phyloP scores from a whole-genome alignment of 2,888 invertebrate species.

The Prenolepis imparis region DNA sequence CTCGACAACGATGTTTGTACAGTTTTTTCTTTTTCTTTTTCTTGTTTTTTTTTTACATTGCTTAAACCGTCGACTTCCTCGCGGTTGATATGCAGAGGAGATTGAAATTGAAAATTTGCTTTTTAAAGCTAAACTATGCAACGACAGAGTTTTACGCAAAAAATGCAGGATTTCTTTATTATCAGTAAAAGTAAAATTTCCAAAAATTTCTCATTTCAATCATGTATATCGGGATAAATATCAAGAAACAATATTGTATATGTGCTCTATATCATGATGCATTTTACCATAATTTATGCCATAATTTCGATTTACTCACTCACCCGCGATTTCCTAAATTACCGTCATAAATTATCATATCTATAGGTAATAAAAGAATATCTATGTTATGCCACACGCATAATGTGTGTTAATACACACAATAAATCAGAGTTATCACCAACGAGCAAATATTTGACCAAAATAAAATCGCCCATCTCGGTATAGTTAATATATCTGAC shows the following conservation, averaged over 20 bases:
- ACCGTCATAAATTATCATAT: not conserved
- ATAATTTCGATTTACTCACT: not conserved
- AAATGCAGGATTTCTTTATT: not conserved
- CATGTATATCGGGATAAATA: not conserved
- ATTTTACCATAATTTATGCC: not conserved
- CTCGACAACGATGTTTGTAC: constrained; percentile 23
- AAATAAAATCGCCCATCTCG: constrained; percentile 3
- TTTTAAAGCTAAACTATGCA: constrained; percentile 1
- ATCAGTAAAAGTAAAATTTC: not conserved
- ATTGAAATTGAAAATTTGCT: constrained; percentile 41
- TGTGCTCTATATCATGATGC: not conserved
- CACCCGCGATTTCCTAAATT: not conserved
- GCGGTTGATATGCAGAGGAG: constrained; percentile 21
- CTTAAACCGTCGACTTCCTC: constrained; percentile 28
- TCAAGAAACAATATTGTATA: not conserved
- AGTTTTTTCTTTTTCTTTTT: not conserved
- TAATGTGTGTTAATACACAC: no score
- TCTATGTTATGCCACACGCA: not conserved
- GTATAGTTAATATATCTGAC: not conserved
- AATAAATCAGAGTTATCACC: constrained; percentile 23
- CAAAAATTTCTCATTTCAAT: not conserved
- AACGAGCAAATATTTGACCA: constrained; percentile 18
- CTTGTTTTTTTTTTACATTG: not conserved
- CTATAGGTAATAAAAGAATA: not conserved
- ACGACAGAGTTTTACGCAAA: not conserved